Evolutionary conservation across 2,888 invertebrate genomes (phyloP), one percentile per base, ranked within the genome.

Genomic region (Plagodis pulveraria): DNA sequence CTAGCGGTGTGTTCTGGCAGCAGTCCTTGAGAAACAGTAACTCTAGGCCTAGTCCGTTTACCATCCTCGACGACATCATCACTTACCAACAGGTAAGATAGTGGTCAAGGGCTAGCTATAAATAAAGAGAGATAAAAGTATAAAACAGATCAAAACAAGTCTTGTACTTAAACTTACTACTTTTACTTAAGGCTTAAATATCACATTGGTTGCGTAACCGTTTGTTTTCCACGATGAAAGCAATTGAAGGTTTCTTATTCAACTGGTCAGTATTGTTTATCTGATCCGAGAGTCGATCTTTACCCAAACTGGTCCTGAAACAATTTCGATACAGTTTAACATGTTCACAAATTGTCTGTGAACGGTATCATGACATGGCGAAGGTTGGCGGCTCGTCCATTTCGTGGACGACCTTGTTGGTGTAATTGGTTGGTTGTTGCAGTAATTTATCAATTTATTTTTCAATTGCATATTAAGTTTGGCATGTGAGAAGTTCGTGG

Each of bases 371-470:
- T 34, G n/a, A 33, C 50, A 33, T 34, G n/a, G 12, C 46, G 50
- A 47, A 47, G 59, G 54, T 38, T 44, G 50, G 22, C 41, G 38
- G 45, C 33, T 45, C 53, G 41, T 43, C 59, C 38, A 50, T 42
- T 22, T 49, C n/a, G 47, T 40, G 11, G 11, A 42, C 34, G 55
- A 50, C 59, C 50, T 55, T 35, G 50, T 6, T 6, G 43, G 41
- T 38, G n/a, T 54, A 50, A 59, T 45, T 49, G 42, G 5, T 50
- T 43, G 34, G 43, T 51, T 50, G 43, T 50, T 59, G 59, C 59
- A 59, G 38, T 47, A 47, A 43, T 59, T 50, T 58, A 46, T 55
- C 59, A 59, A 59, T 59, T 51, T 59, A 48, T 33, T 51, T n/a
- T 55, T 59, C 55, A 55, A 59, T 55, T 48, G 50, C 44, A 32